A percentile compares a stretch with the other conserved stretches of the same genome.
These are phyloP conservation scores for Coronaproctus castanopsis DNA, from an alignment of 2,888 invertebrate species.

Conservation along the genomic window DNA sequence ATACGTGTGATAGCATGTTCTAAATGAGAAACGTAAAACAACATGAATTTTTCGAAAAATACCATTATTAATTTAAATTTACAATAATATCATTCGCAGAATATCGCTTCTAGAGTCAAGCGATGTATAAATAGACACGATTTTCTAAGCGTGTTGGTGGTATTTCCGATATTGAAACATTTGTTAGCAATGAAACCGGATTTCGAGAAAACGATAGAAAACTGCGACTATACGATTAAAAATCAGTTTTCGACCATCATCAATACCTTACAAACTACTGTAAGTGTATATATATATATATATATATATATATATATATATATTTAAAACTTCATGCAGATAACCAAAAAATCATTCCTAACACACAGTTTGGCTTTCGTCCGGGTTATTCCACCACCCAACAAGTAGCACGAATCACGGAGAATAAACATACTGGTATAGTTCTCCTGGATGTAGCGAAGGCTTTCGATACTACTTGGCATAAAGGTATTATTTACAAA, in stretches of 20 bases:
- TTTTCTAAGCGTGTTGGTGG: constrained; percentile 54
- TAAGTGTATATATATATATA: constrained; percentile 29
- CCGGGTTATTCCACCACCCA: too few relatives aligned
- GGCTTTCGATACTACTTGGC: too few relatives aligned
- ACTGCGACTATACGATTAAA: constrained; percentile 44
- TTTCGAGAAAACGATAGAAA: constrained; percentile 54
- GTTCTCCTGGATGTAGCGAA: too few relatives aligned
- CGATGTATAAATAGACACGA: constrained; percentile 56
- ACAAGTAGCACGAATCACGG: too few relatives aligned
- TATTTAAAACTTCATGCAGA: constrained; percentile 5
- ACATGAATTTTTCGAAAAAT: background rate
- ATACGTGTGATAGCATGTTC: too few relatives aligned
- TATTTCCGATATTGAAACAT: constrained; percentile 65
- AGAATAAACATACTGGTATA: too few relatives aligned
- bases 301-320: background rate
- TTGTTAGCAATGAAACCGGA: constrained; percentile 54
- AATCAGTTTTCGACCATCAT: constrained; percentile 52
- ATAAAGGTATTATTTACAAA: too few relatives aligned
- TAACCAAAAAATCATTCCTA: background rate
- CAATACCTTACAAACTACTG: constrained; percentile 50
- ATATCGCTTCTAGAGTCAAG: constrained; percentile 50
- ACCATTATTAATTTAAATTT: background rate
- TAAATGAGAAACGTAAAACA: background rate
- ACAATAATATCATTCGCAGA: constrained; percentile 30
- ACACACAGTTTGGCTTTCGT: too few relatives aligned